Base-by-base conservation (phyloP, 2,113 vertebrate genomes). In the Paratilapia polleni region DNA sequence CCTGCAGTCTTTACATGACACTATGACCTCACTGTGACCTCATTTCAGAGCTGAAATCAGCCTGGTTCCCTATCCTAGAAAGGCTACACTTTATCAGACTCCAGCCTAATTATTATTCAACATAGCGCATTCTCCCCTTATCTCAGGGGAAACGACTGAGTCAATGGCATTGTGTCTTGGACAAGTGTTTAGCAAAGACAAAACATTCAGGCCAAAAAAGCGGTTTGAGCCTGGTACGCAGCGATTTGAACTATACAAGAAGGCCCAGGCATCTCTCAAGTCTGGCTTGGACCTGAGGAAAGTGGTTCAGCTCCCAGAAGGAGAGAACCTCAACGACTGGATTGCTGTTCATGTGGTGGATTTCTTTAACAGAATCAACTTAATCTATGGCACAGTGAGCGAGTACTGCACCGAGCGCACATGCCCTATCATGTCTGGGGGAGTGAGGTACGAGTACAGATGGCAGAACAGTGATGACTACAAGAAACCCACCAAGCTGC, bases 361-460 rank as follows among this genome's bases (percentile, higher is more conserved):
- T 95, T 99, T 99, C 95, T 99, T 99, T 87, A 99, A 99, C 92
- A 96, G 98, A 77, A 99, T 99, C 93, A 99, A 99, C 94, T 96
- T 99, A 88, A 99, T 99, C 95, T 99, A 99, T 0, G 98, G 98
- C 89, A 99, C 98, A n/a, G 97, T 99, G 94, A 97, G 97, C 0
- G 98, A 99, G 85, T 98, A 94, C 94, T 99, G 98, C 95, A 97
- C 96, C 0, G 97, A 98, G 88, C 96, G 91, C 87, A 97, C 95
- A 60, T 99, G 98, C 83, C 98, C 98, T 1, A 97, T 99, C 90
- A 99, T 99, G 98, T 98, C 98, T 0, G 98, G 98, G 0, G 98
- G 98, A 2, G 96, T 97, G 75, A 97, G 96, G 68, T 99, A 99
- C 0, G 98, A 99, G 92, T 99, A 99, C 96, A 95, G 98, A 89